These are phyloP conservation scores for Mellivora capensis DNA, from an alignment of 2,113 vertebrate genomes.

Conservation along the genomic window DNA sequence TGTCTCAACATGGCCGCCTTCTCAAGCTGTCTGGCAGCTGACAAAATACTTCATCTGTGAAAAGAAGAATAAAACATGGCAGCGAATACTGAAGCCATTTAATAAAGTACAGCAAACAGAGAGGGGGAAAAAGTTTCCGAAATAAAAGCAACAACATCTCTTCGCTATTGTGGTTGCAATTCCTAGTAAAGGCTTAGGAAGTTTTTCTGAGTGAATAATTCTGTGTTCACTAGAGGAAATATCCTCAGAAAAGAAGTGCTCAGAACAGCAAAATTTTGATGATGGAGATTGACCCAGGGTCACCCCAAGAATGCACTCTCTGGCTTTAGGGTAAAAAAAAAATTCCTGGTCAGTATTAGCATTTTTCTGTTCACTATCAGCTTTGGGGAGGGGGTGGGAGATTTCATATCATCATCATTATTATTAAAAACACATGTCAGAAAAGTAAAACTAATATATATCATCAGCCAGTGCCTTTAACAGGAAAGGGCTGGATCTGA, in stretches of 20 bases:
- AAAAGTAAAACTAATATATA: slow-evolving; percentile 63
- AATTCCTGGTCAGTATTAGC: slow-evolving; percentile 69
- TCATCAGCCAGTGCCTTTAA: background rate
- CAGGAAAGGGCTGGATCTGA: slow-evolving; percentile 60
- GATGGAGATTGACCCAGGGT: slow-evolving; percentile 67
- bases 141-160: background rate
- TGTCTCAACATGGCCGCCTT: background rate
- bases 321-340: slow-evolving; percentile 56
- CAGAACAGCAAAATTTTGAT: slow-evolving; percentile 54
- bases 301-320: slow-evolving; percentile 68
- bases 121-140: background rate
- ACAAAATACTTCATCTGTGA: background rate
- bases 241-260: slow-evolving; percentile 54
- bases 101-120: background rate
- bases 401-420: slow-evolving; percentile 62
- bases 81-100: background rate
- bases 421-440: slow-evolving; percentile 82
- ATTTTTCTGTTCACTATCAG: slow-evolving; percentile 77
- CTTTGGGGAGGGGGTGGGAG: background rate
- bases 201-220: background rate
- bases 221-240: slow-evolving; percentile 22
- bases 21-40: background rate
- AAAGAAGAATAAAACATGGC: background rate
- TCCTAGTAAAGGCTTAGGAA: background rate
- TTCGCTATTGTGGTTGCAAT: background rate